A percentile compares a stretch with the other conserved stretches of the same genome.
phyloP scores from a whole-genome alignment of 1,140 invertebrate species.

The Melanaphis sacchari region DNA sequence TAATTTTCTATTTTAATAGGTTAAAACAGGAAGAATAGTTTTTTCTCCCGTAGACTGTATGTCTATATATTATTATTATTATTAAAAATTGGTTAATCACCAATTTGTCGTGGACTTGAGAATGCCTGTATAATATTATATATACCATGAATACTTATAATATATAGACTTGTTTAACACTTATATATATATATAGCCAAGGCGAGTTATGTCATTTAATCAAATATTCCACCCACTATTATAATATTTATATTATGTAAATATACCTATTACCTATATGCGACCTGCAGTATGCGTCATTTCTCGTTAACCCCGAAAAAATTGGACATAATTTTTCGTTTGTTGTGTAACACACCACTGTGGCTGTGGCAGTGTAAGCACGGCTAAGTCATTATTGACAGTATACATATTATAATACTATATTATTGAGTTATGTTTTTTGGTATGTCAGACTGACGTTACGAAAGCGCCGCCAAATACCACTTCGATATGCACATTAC shows the following conservation, averaged over 20 bases:
- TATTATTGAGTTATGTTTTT: neutral
- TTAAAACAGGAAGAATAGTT: neutral
- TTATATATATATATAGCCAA: neutral
- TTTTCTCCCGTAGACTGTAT: neutral
- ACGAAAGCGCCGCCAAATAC: conserved; percentile 23
- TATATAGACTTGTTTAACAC: neutral
- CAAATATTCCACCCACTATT: neutral
- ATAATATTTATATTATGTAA: neutral
- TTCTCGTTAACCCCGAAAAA: neutral
- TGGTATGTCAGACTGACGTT: conserved; percentile 20
- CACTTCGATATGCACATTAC: conserved; percentile 42
- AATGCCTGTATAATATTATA: neutral
- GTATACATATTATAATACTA: neutral
- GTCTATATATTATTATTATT: neutral
- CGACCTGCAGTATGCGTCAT: neutral
- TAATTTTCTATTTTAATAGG: neutral
- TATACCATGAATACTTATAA: no score
- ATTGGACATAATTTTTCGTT: conserved; percentile 10
- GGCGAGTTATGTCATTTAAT: neutral
- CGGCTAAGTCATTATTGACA: neutral
- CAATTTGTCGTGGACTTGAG: conserved; percentile 20
- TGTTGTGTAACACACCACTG: neutral
- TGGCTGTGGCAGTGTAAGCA: neutral
- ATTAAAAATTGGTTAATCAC: conserved; percentile 15
- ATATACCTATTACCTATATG: neutral